phyloP scores from a whole-genome alignment of 35 echinoderm and acorn worm genomes.

The Nesometra sesokonis region DNA sequence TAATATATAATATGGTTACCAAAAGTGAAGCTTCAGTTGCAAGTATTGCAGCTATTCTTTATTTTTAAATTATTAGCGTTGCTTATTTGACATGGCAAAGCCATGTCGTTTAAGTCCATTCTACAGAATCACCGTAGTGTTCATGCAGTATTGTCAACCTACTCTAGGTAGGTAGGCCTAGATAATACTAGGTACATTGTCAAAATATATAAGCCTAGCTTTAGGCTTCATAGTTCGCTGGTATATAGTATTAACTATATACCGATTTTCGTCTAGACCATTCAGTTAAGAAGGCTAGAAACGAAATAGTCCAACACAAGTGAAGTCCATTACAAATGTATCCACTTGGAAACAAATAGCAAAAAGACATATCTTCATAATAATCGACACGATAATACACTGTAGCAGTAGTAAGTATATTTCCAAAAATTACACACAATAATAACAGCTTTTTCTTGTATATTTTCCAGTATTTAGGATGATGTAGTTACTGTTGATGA shows the following conservation, averaged over 20 bases:
- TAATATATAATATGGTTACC: not conserved
- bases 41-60: not conserved
- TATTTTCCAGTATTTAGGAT: not conserved
- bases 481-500: not conserved
- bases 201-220: not conserved
- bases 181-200: not conserved
- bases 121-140: not conserved
- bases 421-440: not conserved
- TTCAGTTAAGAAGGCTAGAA: not conserved
- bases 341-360: not conserved
- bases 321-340: not conserved
- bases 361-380: not conserved
- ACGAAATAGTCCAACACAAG: not conserved
- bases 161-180: not conserved
- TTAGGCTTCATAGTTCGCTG: not conserved
- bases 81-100: not conserved
- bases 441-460: not conserved
- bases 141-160: not conserved
- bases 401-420: not conserved
- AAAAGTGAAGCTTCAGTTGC: not conserved
- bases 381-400: not conserved
- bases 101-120: not conserved
- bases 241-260: not conserved
- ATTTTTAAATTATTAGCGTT: not conserved
- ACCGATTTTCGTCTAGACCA: not conserved